A percentile compares a stretch with the other conserved stretches of the same genome.
Conservation (phyloP, 2,797 vertebrate species). For the Girardinus metallicus region DNA sequence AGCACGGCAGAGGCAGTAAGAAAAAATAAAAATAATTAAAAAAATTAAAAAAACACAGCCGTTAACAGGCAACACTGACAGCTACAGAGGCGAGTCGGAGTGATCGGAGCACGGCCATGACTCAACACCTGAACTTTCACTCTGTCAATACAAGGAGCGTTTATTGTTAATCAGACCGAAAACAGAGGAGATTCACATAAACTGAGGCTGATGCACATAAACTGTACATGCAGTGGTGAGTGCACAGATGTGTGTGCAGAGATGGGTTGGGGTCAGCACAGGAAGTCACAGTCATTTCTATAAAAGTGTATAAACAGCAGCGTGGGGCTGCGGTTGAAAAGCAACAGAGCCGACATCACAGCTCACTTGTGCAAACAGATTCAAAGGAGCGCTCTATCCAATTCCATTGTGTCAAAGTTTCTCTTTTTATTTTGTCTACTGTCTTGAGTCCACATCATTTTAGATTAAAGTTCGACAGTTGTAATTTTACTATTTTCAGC, state of each 20-base stretch:
- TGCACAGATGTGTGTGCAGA: conserved; percentile 8
- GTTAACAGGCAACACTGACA: neutral
- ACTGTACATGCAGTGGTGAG: neutral
- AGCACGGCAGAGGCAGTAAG: conserved; percentile 2
- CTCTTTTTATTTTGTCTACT: neutral
- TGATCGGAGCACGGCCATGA: neutral
- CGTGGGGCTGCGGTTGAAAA: conserved; percentile 26
- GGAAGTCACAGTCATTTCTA: conserved; percentile 69
- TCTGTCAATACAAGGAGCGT: neutral
- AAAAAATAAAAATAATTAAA: no score
- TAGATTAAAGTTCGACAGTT: neutral
- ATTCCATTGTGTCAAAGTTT: neutral
- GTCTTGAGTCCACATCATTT: neutral
- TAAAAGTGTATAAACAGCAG: neutral
- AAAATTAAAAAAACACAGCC: neutral
- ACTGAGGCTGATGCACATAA: neutral
- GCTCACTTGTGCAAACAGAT: conserved; percentile 9
- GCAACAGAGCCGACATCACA: conserved; percentile 29
- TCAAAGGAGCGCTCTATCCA: neutral
- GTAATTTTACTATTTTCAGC: neutral
- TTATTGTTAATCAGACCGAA: neutral
- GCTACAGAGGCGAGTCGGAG: neutral
- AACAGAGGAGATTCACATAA: conserved; percentile 1
- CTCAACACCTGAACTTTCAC: neutral
- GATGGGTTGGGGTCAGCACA: conserved; percentile 56